Evolutionary conservation across 2,888 invertebrate genomes (phyloP).

Genomic region (Pinctada fucata): DNA sequence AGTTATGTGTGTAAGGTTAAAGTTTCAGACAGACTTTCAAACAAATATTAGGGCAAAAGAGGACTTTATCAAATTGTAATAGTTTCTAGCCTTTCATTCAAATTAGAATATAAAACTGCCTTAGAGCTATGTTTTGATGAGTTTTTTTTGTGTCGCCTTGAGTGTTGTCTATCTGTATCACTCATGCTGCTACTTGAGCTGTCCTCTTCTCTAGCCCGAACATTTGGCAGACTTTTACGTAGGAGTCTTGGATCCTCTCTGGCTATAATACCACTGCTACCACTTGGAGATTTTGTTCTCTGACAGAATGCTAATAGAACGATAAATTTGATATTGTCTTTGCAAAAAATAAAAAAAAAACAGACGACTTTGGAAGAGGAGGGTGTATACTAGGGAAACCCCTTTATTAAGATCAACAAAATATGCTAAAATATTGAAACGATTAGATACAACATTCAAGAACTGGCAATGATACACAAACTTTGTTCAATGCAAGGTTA

Average conservation of each 20-base stretch:
- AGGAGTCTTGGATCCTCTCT: slow-evolving; percentile 17
- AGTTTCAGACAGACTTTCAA: too few species aligned
- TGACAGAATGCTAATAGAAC: slow-evolving; percentile 51
- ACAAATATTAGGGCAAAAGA: too few species aligned
- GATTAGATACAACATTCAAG: too few species aligned
- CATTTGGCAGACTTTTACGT: neutral
- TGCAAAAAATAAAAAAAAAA: too few species aligned
- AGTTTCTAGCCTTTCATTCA: too few species aligned
- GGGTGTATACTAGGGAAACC: too few species aligned
- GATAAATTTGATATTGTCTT: neutral
- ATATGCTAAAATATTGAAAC: neutral
- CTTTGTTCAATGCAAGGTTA: too few species aligned
- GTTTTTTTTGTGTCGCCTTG: slow-evolving; percentile 1
- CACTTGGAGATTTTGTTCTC: slow-evolving; percentile 44
- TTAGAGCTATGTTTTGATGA: slow-evolving; percentile 26
- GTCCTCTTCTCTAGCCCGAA: neutral
- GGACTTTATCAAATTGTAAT: too few species aligned
- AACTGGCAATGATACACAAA: too few species aligned
- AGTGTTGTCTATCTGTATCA: slow-evolving; percentile 21
- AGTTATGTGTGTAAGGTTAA: too few species aligned
- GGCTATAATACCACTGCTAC: slow-evolving; percentile 54
- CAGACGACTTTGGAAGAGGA: too few species aligned
- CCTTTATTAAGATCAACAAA: neutral
- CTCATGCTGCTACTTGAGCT: slow-evolving; percentile 15
- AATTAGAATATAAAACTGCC: slow-evolving; percentile 19